Base-by-base conservation (phyloP, 2,113 vertebrate species). In the Archilochus colubris region DNA sequence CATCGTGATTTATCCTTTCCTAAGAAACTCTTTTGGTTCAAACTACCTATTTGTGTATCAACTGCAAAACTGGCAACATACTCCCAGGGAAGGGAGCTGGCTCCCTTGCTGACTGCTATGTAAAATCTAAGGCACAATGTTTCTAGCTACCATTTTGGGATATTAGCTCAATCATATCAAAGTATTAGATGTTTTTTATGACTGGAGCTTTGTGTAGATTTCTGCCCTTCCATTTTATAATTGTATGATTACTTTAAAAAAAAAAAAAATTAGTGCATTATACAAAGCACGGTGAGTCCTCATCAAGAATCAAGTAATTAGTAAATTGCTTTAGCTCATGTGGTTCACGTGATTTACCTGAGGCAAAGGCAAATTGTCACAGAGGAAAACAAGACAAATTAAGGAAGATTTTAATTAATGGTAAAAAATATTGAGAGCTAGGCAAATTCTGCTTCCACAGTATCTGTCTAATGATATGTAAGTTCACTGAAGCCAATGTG, bases 221-320 rank as follows among this genome's bases (percentile, higher is more conserved):
- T 66, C 19, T 9, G 9, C 62, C 74, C 87, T 91, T 88, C 72
- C 67, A 85, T 86, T 96, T 91, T 68, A 74, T 72, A 95, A 93
- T 95, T 91, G 89, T 72, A 64, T 89, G 87, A 91, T 95, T 94
- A 67, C 33, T 93, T 96, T 28, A 51, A 51, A 51, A 51, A 51
- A 51, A 12, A 50, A 12, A 18, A 88, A 19, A 91, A 83, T 28
- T 46, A 68, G 16, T 75, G 38, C 85, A 61, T 93, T 93, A 75
- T 86, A 94, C 44, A 78, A 83, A 91, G 76, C 44, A 89, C 59
- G 85, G 33, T 10, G 43, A 80, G 58, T 91, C 78, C 78, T 96
- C 87, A 94, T 95, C 94, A 92, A 90, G 81, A 93, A 93, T 82
- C 92, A 91, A 91, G 66, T 95, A n/a, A 87, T 93, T 93, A 96